Evolutionary conservation across 2,888 invertebrate species (phyloP).

Genomic region (Campopleginae sp.): DNA sequence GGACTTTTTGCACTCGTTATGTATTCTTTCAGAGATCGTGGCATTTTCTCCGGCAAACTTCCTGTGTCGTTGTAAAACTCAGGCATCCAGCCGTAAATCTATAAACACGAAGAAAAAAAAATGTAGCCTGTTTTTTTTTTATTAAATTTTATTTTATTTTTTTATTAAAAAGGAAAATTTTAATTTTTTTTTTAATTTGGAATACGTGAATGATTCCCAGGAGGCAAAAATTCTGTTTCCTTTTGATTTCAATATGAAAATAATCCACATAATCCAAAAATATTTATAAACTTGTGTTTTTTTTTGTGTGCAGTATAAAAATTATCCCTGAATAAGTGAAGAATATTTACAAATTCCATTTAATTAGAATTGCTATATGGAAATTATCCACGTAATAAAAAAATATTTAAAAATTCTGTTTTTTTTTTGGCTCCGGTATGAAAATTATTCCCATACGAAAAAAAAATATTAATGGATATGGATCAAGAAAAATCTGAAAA

Average conservation of each 20-base stretch:
- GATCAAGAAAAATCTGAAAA: too few species aligned
- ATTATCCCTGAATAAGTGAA: neutral
- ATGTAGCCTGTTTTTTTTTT: neutral
- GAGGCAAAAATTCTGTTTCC: too few species aligned
- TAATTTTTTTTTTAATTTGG: conserved; percentile 7
- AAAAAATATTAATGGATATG: too few species aligned
- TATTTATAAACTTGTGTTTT: neutral
- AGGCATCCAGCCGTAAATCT: conserved; percentile 96
- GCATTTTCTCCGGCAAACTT: conserved; percentile 90
- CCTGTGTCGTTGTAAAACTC: conserved; percentile 91
- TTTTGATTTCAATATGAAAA: too few species aligned
- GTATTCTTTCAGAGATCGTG: conserved; percentile 88
- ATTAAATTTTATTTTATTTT: neutral
- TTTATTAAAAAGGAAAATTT: neutral
- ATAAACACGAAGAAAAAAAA: conserved; percentile 21
- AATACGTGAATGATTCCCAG: too few species aligned
- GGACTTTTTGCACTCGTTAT: conserved; percentile 83
- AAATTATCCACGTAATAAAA: too few species aligned
- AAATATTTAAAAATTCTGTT: too few species aligned
- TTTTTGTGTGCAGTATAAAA: neutral
- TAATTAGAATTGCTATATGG: too few species aligned
- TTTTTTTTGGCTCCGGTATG: too few species aligned
- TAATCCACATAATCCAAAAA: neutral
- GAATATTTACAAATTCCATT: neutral
- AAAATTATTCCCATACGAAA: too few species aligned